Conservation (phyloP, 2,888 invertebrate species). For the Taphrorychus bicolor region DNA sequence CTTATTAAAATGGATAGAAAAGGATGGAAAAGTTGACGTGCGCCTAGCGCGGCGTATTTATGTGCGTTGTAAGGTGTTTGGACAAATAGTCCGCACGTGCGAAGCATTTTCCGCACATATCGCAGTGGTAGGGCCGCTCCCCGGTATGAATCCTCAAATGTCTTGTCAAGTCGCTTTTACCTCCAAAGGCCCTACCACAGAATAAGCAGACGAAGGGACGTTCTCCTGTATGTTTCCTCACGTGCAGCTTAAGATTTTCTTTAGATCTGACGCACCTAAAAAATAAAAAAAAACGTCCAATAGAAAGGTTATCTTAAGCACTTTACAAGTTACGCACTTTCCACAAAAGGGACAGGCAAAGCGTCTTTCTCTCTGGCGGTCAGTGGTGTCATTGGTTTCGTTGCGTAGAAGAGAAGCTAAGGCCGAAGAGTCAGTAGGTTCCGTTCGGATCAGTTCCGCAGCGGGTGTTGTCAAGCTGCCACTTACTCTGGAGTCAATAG, state of each 20-base stretch:
- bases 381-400: constrained; percentile 65
- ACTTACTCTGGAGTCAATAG: constrained; percentile 70
- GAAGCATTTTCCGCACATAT: constrained; percentile 91
- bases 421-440: constrained; percentile 61
- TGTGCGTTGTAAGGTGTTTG: constrained; percentile 90
- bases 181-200: constrained; percentile 87
- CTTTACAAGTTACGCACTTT: constrained; percentile 59
- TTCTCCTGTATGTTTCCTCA: constrained; percentile 86
- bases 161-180: constrained; percentile 86
- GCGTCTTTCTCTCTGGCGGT: constrained; percentile 73
- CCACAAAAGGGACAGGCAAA: constrained; percentile 91
- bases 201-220: constrained; percentile 90
- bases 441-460: constrained; percentile 28
- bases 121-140: constrained; percentile 89
- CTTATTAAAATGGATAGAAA: constrained; percentile 12
- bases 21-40: constrained; percentile 16
- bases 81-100: constrained; percentile 89
- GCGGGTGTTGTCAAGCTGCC: constrained; percentile 57
- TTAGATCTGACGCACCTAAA: constrained; percentile 78
- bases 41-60: constrained; percentile 71
- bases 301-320: too few species aligned
- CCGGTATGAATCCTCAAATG: constrained; percentile 89
- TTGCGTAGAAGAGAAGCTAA: constrained; percentile 72
- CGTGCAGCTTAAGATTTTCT: constrained; percentile 87
- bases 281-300: not conserved